These are phyloP conservation scores for Apodemia mormo DNA, from an alignment of 2,888 invertebrate species.

Conservation along the genomic window DNA sequence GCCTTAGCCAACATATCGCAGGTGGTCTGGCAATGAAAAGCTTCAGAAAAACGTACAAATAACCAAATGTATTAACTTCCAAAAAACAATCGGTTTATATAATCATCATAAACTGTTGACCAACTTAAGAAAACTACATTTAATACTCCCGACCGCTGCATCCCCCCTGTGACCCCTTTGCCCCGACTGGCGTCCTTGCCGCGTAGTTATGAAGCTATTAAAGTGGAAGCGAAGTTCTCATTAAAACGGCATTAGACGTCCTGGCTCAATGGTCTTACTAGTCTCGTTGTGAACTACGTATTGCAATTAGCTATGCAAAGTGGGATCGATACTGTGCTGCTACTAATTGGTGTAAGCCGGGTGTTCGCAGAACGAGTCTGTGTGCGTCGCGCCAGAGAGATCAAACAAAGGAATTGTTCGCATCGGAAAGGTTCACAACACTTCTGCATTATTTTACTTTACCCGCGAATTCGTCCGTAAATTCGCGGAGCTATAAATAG, in stretches of 20 bases:
- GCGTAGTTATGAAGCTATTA: slow-evolving; percentile 13
- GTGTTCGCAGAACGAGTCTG: not conserved
- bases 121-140: not conserved
- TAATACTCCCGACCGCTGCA: not conserved
- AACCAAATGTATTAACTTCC: not conserved
- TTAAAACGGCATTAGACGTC: slow-evolving; percentile 9
- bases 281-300: slow-evolving; percentile 1
- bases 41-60: not conserved
- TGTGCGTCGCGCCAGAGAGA: not conserved
- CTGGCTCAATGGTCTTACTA: slow-evolving; percentile 13
- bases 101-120: not conserved
- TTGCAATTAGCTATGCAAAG: slow-evolving; percentile 21
- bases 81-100: not conserved
- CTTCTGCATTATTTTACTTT: no score
- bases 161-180: not conserved
- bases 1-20: no score
- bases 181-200: not conserved
- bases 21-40: not conserved
- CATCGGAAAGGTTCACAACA: no score
- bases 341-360: slow-evolving; percentile 23
- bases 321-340: slow-evolving; percentile 21
- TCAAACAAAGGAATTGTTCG: not conserved
- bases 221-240: slow-evolving; percentile 8
- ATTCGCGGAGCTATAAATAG: no score
- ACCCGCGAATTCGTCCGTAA: no score